A percentile compares a stretch with the other conserved stretches of the same genome.
phyloP scores from a whole-genome alignment of 1,140 invertebrate genomes.

The Psilanteris sp. region DNA sequence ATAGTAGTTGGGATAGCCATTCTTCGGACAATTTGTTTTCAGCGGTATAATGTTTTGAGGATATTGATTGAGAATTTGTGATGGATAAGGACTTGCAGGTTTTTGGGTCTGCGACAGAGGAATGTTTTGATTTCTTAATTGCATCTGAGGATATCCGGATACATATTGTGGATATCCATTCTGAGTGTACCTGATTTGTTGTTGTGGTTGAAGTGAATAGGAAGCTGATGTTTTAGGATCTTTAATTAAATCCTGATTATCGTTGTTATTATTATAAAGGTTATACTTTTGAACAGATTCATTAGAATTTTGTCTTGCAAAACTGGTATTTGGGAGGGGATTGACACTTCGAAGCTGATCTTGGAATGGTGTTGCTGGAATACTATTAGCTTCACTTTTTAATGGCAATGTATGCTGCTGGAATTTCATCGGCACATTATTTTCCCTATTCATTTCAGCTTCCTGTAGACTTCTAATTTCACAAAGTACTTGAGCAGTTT shows the following conservation, averaged over 20 bases:
- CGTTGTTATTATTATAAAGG: conserved; percentile 53
- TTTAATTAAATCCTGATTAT: conserved; percentile 65
- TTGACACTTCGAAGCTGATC: conserved; percentile 76
- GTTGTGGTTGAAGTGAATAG: conserved; percentile 69
- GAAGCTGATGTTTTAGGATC: conserved; percentile 63
- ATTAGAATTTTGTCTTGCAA: conserved; percentile 67
- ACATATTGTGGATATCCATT: conserved; percentile 71
- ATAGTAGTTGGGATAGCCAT: conserved; percentile 70
- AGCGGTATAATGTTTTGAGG: conserved; percentile 64
- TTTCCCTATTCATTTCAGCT: conserved; percentile 76
- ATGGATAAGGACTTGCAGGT: conserved; percentile 73
- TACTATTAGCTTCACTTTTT: conserved; percentile 76
- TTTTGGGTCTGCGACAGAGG: conserved; percentile 71
- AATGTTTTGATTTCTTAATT: conserved; percentile 71
- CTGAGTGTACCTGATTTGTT: conserved; percentile 73
- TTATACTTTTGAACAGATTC: conserved; percentile 63
- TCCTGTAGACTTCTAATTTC: conserved; percentile 79
- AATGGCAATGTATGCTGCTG: conserved; percentile 78
- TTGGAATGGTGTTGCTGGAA: conserved; percentile 76
- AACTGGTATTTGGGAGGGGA: conserved; percentile 58
- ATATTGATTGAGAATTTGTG: conserved; percentile 71
- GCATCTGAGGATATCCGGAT: conserved; percentile 69
- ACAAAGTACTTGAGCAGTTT: conserved; percentile 81
- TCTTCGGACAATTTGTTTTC: conserved; percentile 64
- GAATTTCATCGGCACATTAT: conserved; percentile 69